Conservation (phyloP, 2,797 vertebrate genomes). For the Netta rufina region DNA sequence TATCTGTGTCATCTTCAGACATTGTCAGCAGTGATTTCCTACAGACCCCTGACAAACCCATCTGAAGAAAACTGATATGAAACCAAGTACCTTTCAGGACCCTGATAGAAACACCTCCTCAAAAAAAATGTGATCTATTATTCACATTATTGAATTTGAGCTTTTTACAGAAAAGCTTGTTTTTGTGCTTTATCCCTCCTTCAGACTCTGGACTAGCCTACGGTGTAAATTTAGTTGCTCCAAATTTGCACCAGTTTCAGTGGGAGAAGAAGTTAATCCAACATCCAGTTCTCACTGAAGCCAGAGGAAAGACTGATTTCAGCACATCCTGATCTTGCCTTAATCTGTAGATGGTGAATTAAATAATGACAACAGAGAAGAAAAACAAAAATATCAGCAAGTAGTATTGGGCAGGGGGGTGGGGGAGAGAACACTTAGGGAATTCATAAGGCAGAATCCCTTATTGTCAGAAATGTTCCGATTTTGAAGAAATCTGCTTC, state of each 20-base stretch:
- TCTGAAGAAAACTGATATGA: background rate
- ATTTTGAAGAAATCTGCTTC: background rate
- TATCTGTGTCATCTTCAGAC: background rate
- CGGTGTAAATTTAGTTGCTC: background rate
- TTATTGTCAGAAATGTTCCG: background rate
- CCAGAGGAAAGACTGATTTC: background rate
- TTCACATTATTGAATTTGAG: background rate
- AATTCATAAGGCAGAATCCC: background rate
- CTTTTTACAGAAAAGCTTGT: background rate
- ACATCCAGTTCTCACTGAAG: background rate
- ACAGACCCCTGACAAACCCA: background rate
- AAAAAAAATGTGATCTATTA: background rate
- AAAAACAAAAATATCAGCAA: conserved; percentile 6
- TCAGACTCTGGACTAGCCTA: background rate
- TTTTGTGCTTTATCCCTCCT: background rate
- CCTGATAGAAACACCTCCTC: background rate
- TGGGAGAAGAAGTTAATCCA: background rate
- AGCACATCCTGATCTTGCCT: conserved; percentile 16
- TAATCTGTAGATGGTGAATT: conserved; percentile 42
- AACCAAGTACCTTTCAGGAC: background rate
- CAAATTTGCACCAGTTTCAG: background rate
- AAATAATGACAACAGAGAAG: background rate
- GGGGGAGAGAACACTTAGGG: too few species aligned
- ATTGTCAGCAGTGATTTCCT: background rate
- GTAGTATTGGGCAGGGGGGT: rapidly evolving